phyloP scores from a whole-genome alignment of 2,797 vertebrate species.

The Acomys russatus region DNA sequence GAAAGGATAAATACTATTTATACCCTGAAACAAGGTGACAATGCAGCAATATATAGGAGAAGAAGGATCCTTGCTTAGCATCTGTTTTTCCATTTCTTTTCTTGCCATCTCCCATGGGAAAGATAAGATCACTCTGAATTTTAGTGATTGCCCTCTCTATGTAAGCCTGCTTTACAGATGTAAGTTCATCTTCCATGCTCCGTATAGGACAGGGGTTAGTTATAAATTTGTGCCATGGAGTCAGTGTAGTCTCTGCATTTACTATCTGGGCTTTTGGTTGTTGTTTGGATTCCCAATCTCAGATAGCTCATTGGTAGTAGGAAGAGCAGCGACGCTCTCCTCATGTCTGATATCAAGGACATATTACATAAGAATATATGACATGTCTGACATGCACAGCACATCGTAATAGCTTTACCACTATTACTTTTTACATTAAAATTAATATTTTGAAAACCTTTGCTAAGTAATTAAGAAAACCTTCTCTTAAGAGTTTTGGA shows the following conservation, averaged over 20 bases:
- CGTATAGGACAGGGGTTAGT: not conserved
- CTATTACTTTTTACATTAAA: not conserved
- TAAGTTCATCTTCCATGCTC: not conserved
- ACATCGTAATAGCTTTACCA: not conserved
- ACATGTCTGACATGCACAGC: not conserved
- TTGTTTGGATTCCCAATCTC: not conserved
- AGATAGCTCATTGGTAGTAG: not conserved
- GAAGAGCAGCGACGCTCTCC: not conserved
- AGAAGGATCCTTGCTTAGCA: not conserved
- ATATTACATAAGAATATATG: not conserved
- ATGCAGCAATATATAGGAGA: not conserved
- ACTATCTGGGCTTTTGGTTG: not conserved
- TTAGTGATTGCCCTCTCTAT: too few species aligned
- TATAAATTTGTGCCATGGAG: not conserved
- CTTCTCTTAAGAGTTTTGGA: not conserved
- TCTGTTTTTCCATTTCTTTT: not conserved
- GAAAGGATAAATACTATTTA: not conserved
- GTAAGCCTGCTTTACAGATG: too few species aligned
- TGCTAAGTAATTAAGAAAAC: not conserved
- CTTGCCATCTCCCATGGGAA: rapidly evolving
- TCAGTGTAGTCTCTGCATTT: not conserved
- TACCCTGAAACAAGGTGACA: not conserved
- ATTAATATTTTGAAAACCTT: not conserved
- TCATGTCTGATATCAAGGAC: not conserved
- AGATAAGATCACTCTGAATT: not conserved